Base-by-base conservation (phyloP, 2,113 vertebrate species). In the Myrmecobius fasciatus region DNA sequence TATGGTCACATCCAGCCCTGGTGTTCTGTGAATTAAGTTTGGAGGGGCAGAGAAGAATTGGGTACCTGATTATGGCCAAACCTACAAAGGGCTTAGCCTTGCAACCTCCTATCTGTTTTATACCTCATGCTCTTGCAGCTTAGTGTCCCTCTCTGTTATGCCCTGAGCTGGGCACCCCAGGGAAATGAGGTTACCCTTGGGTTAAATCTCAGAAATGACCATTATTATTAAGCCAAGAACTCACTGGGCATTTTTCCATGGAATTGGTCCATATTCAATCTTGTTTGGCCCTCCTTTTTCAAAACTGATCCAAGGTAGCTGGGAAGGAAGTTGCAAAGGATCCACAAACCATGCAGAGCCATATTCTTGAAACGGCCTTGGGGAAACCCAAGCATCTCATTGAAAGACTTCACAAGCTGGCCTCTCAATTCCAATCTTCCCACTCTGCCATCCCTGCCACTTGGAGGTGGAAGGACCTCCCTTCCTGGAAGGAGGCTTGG, bases 171-270 rank as follows among this genome's bases (percentile, higher is more conserved):
- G 52, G 53, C 47, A 43, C 52, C 75, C 91, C 24, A 28, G 92
- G 83, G 54, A 93, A 90, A 36, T 93, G 52, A 90, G 9, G 92
- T 91, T 91, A 89, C 60, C 2, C 52, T 92, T 93, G 94, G 46
- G 47, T 92, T 96, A 47, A 83, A 43, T 43, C 22, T 43, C 48
- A 94, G 43, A 48, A 48, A 60, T 94, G 53, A 83, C 91, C 75
- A 91, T 92, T 8, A 6, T 49, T 49, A 24, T 91, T 94, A n/a
- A 91, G 51, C 49, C 93, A 5, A 67, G 51, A 26, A 47, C 90
- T 46, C 0, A 6, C 52, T 3, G 53, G 75, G 26, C 43, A 46
- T n/a, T 8, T 89, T 90, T 26, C 10, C 28, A 88, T 90, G 90
- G 51, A 93, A 43, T 7, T 83, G 47, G 25, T 24, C 22, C 25